Base-by-base conservation (phyloP, 2,888 invertebrate species). In the Cosmorhoe ocellata region DNA sequence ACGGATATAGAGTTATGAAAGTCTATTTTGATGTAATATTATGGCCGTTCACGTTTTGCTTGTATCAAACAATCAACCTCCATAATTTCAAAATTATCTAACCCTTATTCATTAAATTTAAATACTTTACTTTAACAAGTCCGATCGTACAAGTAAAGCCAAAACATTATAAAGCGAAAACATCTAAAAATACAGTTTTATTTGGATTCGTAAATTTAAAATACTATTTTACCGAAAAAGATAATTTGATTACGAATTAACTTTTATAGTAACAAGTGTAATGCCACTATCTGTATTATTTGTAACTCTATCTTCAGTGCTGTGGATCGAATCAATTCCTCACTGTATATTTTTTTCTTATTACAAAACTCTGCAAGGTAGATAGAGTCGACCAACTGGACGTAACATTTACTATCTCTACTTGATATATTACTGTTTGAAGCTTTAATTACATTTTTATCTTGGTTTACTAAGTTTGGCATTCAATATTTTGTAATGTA, bases 251-350 rank as follows among this genome's bases (percentile, higher is more conserved):
- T n/a, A n/a, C n/a, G n/a, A n/a, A n/a, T n/a, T n/a, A n/a, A n/a
- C n/a, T n/a, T n/a, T n/a, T n/a, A n/a, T n/a, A n/a, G n/a, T n/a
- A n/a, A n/a, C n/a, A n/a, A n/a, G n/a, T n/a, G n/a, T n/a, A n/a
- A n/a, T n/a, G n/a, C n/a, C n/a, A 11, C 49, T 64, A 49, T 75
- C 72, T 74, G 56, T 45, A 42, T 42, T 14, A 32, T 39, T 48
- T 39, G 18, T 61, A 64, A 50, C 54, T 71, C 74, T 76, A 60
- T 42, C 34, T 59, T 61, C 59, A 66, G 66, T 64, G 63, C 69
- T 63, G 69, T 60, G 71, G 60, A 73, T 71, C 73, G 74, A 77
- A 82, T 81, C 78, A 82, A 83, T 83, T 79, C 79, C 79, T 74
- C 70, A 79, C 62, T 55, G 64, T 63, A 58, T 56, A 57, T 68